Percentiles rank a stretch among this genome's conserved stretches.
Evolutionary conservation across 2,113 vertebrate genomes (phyloP).

Genomic region (Saccopteryx leptura): DNA sequence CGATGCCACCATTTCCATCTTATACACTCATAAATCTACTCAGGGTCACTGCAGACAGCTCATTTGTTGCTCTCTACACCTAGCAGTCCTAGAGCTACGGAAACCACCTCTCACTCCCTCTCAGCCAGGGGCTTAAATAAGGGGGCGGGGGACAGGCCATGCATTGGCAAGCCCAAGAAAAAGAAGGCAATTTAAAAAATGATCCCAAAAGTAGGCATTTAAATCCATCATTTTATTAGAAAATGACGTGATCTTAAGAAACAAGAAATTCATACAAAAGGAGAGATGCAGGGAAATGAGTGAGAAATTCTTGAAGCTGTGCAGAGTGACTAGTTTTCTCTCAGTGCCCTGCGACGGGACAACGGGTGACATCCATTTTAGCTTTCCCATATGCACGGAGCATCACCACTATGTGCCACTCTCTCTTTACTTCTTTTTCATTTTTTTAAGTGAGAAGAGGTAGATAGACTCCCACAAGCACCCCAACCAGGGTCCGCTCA

Average conservation of each 20-base stretch:
- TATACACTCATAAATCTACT: not conserved
- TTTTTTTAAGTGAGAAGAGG: too few species aligned
- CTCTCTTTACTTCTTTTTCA: not conserved
- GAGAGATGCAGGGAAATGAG: not conserved
- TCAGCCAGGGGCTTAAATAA: not conserved
- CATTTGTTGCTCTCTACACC: not conserved
- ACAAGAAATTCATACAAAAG: not conserved
- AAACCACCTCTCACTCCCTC: not conserved
- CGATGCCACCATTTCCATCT: not conserved
- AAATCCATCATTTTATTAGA: not conserved
- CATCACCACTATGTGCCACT: too few species aligned
- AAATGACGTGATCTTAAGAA: conserved; percentile 10
- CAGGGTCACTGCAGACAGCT: not conserved
- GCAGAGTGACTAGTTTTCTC: not conserved
- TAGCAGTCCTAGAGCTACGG: not conserved
- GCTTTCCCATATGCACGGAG: not conserved
- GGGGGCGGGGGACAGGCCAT: not conserved
- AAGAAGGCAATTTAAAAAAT: not conserved
- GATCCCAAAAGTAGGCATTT: not conserved
- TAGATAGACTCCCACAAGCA: too few species aligned
- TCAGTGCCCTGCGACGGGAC: not conserved
- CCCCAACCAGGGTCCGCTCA: too few species aligned
- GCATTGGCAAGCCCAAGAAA: not conserved
- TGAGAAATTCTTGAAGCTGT: not conserved
- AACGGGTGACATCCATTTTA: accelerated